Conservation (phyloP, 2,797 vertebrate genomes). For the Phrynocephalus guinanensis region DNA sequence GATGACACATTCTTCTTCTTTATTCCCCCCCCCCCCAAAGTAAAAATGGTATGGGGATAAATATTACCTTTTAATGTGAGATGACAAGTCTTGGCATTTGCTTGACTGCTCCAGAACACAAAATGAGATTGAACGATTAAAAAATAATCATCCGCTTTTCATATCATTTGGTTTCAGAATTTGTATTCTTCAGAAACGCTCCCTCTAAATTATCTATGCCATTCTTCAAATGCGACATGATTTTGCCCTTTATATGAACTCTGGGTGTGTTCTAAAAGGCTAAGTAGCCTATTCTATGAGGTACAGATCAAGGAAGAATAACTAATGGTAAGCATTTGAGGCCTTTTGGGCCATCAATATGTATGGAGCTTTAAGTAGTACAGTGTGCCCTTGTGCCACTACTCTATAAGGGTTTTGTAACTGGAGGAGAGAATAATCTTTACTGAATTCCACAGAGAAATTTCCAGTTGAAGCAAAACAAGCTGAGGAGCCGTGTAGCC, state of each 20-base stretch:
- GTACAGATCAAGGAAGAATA: background rate
- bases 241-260: background rate
- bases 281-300: background rate
- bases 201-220: background rate
- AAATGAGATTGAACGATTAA: conserved; percentile 38
- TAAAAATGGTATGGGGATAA: conserved; percentile 20
- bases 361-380: background rate
- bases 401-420: too few relatives aligned
- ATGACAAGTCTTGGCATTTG: conserved; percentile 22
- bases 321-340: background rate
- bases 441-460: too few relatives aligned
- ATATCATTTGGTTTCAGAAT: background rate
- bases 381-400: background rate
- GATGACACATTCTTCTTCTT: background rate
- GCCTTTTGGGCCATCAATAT: background rate
- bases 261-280: background rate
- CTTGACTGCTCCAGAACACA: conserved; percentile 28
- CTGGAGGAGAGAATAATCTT: too few relatives aligned
- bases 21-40: background rate
- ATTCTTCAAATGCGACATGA: background rate
- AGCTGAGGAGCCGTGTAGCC: too few relatives aligned
- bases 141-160: conserved; percentile 31
- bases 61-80: conserved; percentile 8
- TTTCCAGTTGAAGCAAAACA: too few relatives aligned
- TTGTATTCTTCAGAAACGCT: conserved; percentile 16